Evolutionary conservation across 2,797 vertebrate species (phyloP).

Genomic region (Psittacula echo): DNA sequence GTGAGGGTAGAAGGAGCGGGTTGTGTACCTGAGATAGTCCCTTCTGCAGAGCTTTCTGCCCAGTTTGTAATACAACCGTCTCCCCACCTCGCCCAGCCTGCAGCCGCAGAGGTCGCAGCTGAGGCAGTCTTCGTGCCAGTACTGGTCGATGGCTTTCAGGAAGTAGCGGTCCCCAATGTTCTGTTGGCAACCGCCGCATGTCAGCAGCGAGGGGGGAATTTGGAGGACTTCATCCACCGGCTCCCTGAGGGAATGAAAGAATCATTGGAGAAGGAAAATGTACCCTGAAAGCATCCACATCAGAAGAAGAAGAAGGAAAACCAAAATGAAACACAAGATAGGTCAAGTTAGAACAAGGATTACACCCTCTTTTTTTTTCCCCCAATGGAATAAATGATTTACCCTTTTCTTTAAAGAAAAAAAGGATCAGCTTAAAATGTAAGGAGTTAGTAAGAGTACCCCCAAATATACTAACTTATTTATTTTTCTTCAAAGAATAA

Average conservation of each 20-base stretch:
- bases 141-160: slow-evolving; percentile 98
- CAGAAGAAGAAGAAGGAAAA: background rate
- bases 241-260: slow-evolving; percentile 80
- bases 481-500: background rate
- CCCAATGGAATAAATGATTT: background rate
- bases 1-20: background rate
- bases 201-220: slow-evolving; percentile 94
- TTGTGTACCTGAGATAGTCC: slow-evolving; percentile 94
- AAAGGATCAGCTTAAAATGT: background rate
- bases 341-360: background rate
- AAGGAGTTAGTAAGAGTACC: background rate
- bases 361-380: background rate
- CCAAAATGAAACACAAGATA: accelerated
- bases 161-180: slow-evolving; percentile 98
- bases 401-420: background rate
- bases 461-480: background rate
- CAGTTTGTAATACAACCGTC: slow-evolving; percentile 96
- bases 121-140: slow-evolving; percentile 99
- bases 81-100: slow-evolving; percentile 94
- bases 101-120: slow-evolving; percentile 98
- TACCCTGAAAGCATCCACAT: accelerated
- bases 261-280: accelerated
- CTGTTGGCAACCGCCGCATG: slow-evolving; percentile 97
- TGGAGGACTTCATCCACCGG: slow-evolving; percentile 98
- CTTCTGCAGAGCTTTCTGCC: slow-evolving; percentile 95